Evolutionary conservation across 2,888 invertebrate genomes (phyloP), one percentile per base, ranked within the genome.

Genomic region (Saturnia japonica): DNA sequence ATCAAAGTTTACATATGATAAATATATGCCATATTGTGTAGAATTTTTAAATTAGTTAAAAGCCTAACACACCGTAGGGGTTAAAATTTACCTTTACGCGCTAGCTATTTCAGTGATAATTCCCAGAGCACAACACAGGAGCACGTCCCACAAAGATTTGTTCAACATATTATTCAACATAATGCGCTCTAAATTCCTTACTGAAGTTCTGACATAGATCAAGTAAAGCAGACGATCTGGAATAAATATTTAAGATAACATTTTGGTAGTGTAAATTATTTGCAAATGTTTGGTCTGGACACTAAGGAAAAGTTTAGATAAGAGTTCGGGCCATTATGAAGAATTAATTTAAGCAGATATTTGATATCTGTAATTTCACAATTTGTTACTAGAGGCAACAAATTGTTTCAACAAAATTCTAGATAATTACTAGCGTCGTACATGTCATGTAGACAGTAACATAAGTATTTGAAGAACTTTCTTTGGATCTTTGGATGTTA

Each of bases 141-240:
- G 7, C 67, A 67, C 51, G 70, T 25, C 57, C 42, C 47, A 68
- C 68, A 51, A n/a, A 54, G 40, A 70, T 70, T 67, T 67, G 42
- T 54, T 25, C 67, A 25, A 68, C 67, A 67, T 67, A 57, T 70
- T 66, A 70, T 67, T 43, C 40, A 54, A 70, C 67, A 54, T 67
- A 70, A 70, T 67, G 19, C 28, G 19, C 66, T 47, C 66, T 42
- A 67, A 70, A 71, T 68, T 62, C 62, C 71, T 34, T 54, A 34
- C 43, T 68, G 57, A 68, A 68, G 67, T 57, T 72, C 64, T 47
- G 6, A 2, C 57, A 66, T 34, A 68, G 60, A 72, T 25, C 60
- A 54, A 14, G 16, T 40, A 51, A 40, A 19, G 40, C 19, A 64
- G 64, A 40, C 19, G 9, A 34, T 34, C 9, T 40, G 11, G 19